Base-by-base conservation (phyloP, 2,888 invertebrate genomes). In the Drosophila paranaensis region DNA sequence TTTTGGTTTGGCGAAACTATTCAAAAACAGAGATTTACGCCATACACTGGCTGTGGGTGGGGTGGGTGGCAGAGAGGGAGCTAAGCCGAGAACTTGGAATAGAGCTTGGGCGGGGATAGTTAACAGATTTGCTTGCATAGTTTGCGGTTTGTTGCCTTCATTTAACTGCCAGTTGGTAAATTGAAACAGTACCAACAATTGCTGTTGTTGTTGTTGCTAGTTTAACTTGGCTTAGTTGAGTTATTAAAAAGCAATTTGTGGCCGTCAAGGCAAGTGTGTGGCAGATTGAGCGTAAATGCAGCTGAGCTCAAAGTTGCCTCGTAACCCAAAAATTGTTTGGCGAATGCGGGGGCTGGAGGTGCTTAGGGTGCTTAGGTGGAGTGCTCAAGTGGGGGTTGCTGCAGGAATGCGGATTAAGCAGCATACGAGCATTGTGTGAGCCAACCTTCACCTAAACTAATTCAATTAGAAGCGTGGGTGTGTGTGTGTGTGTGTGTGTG, bases 161-260 rank as follows among this genome's bases (percentile, higher is more conserved):
- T 83, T 87, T 81, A 79, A 83, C 88, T 87, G 82, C 85, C 79
- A 71, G 85, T 70, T 84, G 79, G 81, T 67, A 77, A 79, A 78
- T 71, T 73, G 71, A 77, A 77, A 77, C 62, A 77, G 77, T 65
- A 62, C 67, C 74, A 71, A 37, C 69, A 64, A 74, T 77, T 60
- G 63, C 53, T 60, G 79, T 54, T 76, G 70, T 53, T 68, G 50
- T 54, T 65, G 73, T 69, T 64, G 60, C 61, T 54, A 48, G 66
- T 68, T 75, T 72, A 77, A 72, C 82, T 84, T 81, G 75, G 88
- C 79, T 84, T 87, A 88, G 88, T 88, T 79, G 80, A 88, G 88
- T 85, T 85, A 85, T 85, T 89, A 85, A 85, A 85, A 85, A 85
- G 89, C 90, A 85, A 85, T 85, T 85, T 85, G 90, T 76, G 82